phyloP scores from a whole-genome alignment of 37 sponge, comb jelly and placozoan genomes.

The Diacarnus erythraeanus region DNA sequence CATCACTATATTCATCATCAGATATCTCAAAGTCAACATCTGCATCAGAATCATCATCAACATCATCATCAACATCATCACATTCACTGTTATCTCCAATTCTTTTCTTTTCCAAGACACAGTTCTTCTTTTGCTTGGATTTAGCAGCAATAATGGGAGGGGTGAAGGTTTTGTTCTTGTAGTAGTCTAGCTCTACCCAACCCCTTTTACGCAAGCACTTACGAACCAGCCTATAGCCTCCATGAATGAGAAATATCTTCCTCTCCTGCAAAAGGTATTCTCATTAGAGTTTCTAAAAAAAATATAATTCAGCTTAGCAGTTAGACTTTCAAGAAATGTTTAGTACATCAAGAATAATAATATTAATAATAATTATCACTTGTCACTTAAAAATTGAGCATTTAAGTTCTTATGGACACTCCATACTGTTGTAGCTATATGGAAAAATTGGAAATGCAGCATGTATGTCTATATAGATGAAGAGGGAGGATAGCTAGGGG shows the following conservation, averaged over 20 bases:
- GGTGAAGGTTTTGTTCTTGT: not conserved
- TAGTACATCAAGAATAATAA: too few relatives aligned
- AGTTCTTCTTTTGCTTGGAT: not conserved
- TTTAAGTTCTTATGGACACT: too few relatives aligned
- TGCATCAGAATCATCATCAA: conserved; percentile 17
- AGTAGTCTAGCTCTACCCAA: conserved; percentile 88
- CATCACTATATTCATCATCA: conserved; percentile 69
- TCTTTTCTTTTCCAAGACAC: not conserved
- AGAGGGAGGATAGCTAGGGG: too few relatives aligned
- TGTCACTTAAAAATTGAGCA: too few relatives aligned
- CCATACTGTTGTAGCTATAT: too few relatives aligned
- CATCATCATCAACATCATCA: conserved; percentile 39
- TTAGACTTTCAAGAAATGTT: too few relatives aligned
- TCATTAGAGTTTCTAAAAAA: too few relatives aligned
- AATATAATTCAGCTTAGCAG: too few relatives aligned
- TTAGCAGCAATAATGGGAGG: not conserved
- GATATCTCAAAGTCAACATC: conserved; percentile 25
- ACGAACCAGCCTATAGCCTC: conserved; percentile 78
- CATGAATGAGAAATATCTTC: conserved; percentile 76
- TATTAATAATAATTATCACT: too few relatives aligned
- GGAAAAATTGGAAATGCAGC: too few relatives aligned
- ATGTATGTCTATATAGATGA: too few relatives aligned
- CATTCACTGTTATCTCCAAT: conserved; percentile 1
- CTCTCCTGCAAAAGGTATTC: conserved; percentile 46
- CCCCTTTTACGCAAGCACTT: conserved; percentile 74